These are phyloP conservation scores for Microcebus ravelobensis DNA, from an alignment of 2,113 vertebrate genomes.

Conservation along the genomic window DNA sequence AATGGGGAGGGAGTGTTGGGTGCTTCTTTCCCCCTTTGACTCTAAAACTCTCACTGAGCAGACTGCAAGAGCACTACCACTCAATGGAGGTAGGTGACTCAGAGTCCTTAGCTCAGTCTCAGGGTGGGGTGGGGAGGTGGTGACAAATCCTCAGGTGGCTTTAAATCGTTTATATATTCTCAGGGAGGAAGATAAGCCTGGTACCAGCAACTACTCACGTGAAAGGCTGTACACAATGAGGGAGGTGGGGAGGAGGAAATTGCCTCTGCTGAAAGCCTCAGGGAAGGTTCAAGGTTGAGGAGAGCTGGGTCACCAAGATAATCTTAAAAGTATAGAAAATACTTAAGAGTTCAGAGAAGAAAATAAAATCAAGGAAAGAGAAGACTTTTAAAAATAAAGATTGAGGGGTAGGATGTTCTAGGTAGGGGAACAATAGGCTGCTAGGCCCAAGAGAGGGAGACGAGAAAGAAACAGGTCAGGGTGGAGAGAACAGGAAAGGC, in stretches of 20 bases:
- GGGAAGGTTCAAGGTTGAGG: slow-evolving; percentile 19
- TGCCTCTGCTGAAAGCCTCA: background rate
- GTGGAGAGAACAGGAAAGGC: background rate
- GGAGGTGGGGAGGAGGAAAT: background rate
- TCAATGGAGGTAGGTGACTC: background rate
- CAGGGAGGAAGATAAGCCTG: background rate
- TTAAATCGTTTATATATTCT: background rate
- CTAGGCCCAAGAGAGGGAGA: no score
- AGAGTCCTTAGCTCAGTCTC: background rate
- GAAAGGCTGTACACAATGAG: background rate
- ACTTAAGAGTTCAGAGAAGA: background rate
- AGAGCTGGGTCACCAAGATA: background rate
- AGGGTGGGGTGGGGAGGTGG: background rate
- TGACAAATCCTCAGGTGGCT: background rate
- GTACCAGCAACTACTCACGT: background rate
- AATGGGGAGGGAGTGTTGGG: background rate
- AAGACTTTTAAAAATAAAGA: background rate
- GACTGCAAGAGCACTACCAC: background rate
- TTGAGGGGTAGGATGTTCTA: background rate
- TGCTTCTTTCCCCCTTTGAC: background rate
- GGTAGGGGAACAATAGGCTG: background rate
- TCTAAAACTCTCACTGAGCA: background rate
- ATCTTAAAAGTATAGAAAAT: background rate
- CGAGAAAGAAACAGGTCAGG: background rate
- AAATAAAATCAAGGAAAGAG: background rate